Conservation (phyloP, 2,888 invertebrate genomes). For the Pimpla rufipes region DNA sequence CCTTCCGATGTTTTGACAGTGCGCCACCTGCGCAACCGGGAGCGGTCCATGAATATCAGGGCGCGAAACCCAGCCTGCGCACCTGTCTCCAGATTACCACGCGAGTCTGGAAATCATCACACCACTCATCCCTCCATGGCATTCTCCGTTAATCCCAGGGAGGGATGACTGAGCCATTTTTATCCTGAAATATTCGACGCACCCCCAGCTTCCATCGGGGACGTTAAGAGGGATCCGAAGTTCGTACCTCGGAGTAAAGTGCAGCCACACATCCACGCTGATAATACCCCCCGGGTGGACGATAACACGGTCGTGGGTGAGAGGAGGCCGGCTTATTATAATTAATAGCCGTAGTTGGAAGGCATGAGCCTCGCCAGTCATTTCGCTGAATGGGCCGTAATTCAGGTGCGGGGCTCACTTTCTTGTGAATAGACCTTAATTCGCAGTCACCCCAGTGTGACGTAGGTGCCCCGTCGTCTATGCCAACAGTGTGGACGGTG, state of each 20-base stretch:
- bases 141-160: neutral
- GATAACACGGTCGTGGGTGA: constrained; percentile 46
- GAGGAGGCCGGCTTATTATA: constrained; percentile 74
- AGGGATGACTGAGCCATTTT: constrained; percentile 64
- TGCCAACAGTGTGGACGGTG: constrained; percentile 1
- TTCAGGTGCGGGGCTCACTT: constrained; percentile 77
- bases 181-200: constrained; percentile 69
- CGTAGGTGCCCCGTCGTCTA: constrained; percentile 46
- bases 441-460: constrained; percentile 64
- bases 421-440: constrained; percentile 83
- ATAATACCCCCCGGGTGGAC: constrained; percentile 54
- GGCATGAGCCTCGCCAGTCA: constrained; percentile 73
- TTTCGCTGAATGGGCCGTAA: constrained; percentile 82
- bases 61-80: neutral
- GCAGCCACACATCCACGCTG: constrained; percentile 23
- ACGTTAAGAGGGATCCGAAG: constrained; percentile 2
- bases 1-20: too few relatives aligned
- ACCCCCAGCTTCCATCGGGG: constrained; percentile 33
- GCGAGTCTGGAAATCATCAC: too few relatives aligned
- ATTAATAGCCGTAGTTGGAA: constrained; percentile 76
- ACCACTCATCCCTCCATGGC: too few relatives aligned
- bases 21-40: too few relatives aligned
- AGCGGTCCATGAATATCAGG: too few relatives aligned
- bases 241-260: constrained; percentile 12
- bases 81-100: neutral